Percentiles rank a stretch among this genome's conserved stretches.
Conservation (phyloP, 1,140 invertebrate species). For the Drosophila nigrodunni region DNA sequence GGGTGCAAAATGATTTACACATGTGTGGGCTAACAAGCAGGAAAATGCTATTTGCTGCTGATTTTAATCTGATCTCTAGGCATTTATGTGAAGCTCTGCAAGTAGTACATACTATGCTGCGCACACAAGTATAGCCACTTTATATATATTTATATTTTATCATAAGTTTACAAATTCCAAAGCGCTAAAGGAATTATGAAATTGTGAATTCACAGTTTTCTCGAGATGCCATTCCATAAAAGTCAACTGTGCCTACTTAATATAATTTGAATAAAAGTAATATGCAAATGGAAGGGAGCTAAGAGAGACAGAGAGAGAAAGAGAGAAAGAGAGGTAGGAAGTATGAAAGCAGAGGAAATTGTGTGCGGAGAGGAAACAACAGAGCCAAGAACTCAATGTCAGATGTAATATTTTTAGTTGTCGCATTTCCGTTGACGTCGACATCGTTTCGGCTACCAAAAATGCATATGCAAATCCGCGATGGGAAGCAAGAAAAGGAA, state of each 20-base stretch:
- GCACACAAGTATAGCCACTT: background rate
- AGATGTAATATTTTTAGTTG: constrained; percentile 64
- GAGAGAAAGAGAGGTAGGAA: constrained; percentile 11
- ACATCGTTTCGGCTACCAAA: constrained; percentile 62
- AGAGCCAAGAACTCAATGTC: constrained; percentile 35
- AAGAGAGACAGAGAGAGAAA: background rate
- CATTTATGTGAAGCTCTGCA: too few relatives aligned
- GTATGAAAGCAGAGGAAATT: background rate
- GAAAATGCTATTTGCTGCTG: background rate
- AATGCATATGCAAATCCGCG: constrained; percentile 66
- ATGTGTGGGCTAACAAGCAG: too few relatives aligned
- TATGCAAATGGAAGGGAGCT: constrained; percentile 53
- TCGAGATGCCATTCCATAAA: constrained; percentile 46
- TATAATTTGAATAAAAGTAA: constrained; percentile 72
- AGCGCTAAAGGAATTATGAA: constrained; percentile 40
- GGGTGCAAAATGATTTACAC: background rate
- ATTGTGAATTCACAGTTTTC: constrained; percentile 49
- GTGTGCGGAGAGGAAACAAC: constrained; percentile 22
- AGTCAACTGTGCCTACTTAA: constrained; percentile 52
- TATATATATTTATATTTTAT: constrained; percentile 14
- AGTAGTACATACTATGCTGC: background rate
- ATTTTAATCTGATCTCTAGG: background rate
- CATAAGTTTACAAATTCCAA: constrained; percentile 14
- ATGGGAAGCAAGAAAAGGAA: background rate
- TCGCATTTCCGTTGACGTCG: constrained; percentile 66